Evolutionary conservation across 1,140 invertebrate species (phyloP), one percentile per base, ranked within the genome.

Genomic region (Chlorops oryzae): DNA sequence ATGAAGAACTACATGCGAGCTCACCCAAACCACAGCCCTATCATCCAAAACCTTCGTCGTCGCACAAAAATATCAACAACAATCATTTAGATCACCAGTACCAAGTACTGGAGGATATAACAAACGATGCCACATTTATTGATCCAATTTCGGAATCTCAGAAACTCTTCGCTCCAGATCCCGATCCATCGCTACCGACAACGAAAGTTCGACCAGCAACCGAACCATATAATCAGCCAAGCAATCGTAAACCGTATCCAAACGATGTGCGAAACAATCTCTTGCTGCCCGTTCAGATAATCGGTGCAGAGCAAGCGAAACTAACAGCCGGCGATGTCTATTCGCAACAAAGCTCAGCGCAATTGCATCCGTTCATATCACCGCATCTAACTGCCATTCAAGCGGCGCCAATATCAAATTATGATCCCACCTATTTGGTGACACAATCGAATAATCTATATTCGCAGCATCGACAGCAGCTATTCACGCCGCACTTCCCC

Each of bases 121-220:
- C 68, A 20, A 76, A 70, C 58, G 69, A 73, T 43, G 67, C 74
- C 55, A 64, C 62, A 28, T 65, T 66, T 21, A 54, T 62, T 39
- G 66, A 73, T 55, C 64, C 65, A 39, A 61, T 68, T 53, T 59
- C 68, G 43, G 63, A 69, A 12, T 65, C 72, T 50, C 66, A 74
- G 54, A 71, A 71, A 55, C 63, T 73, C 35, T 77, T 70, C 63
- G 75, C 73, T 21, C 75, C 74, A 40, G 75, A 78, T 61, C 73
- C 74, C 22, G 75, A 76, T 58, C 72, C 66, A 34, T 74, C 70
- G 23, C 47, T 74, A 43, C 71, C 72, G 6, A 59, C 72, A 3
- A 49, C 57, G 1, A 75, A 73, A 51, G 56, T 77, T 1, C 71
- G 72, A 1, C 62, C 68, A 1, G 62, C 73, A 4, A 63, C 54